Percentiles rank a stretch among this genome's conserved stretches.
Conservation (phyloP, 2,797 vertebrate genomes). For the Huso huso region DNA sequence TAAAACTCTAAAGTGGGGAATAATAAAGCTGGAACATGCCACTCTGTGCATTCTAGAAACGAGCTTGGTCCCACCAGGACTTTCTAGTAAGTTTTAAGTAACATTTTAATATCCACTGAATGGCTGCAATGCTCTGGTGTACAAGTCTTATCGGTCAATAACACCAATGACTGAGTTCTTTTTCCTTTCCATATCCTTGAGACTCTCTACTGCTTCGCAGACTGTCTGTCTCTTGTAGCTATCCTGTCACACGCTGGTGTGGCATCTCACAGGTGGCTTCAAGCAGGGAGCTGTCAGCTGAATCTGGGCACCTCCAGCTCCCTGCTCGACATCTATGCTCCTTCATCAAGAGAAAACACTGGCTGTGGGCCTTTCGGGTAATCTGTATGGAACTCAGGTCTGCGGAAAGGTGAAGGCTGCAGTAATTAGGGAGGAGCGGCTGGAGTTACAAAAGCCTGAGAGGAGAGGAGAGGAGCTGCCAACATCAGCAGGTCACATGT, state of each 20-base stretch:
- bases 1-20: too few relatives aligned
- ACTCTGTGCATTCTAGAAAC: too few relatives aligned
- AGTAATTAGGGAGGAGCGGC: conserved; percentile 20
- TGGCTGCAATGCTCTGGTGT: too few relatives aligned
- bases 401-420: conserved; percentile 10
- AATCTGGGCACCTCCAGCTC: conserved; percentile 39
- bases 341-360: conserved; percentile 14
- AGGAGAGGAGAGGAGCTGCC: conserved; percentile 14
- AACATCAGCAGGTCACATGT: conserved; percentile 19
- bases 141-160: too few relatives aligned
- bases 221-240: conserved; percentile 28
- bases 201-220: conserved; percentile 20
- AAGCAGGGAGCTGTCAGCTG: conserved; percentile 8
- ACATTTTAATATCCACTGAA: too few relatives aligned
- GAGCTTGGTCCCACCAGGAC: too few relatives aligned
- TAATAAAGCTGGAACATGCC: too few relatives aligned
- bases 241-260: conserved; percentile 13
- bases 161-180: not conserved
- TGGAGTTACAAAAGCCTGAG: conserved; percentile 17
- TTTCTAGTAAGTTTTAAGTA: too few relatives aligned
- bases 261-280: conserved; percentile 14
- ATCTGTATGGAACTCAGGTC: conserved; percentile 11
- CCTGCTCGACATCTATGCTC: conserved; percentile 48
- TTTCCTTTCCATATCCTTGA: not conserved
- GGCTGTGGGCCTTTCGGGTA: conserved; percentile 13